A percentile compares a stretch with the other conserved stretches of the same genome.
phyloP scores from a whole-genome alignment of 53 echinoderm and acorn worm genomes.

The Echinometra lucunter region DNA sequence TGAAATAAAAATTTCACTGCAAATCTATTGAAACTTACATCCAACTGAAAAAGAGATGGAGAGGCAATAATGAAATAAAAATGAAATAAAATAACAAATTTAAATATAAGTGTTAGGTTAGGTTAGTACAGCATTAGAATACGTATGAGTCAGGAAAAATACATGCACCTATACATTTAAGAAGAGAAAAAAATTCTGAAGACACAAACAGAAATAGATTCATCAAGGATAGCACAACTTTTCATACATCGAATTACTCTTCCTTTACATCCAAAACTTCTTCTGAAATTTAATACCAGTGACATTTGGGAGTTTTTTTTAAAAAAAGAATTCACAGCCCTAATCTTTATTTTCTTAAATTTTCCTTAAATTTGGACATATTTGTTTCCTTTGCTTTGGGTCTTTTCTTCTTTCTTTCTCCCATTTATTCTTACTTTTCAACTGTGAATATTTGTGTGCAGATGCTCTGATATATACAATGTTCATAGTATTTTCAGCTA shows the following conservation, averaged over 20 bases:
- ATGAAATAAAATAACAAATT: constrained; percentile 26
- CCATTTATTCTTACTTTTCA: neutral
- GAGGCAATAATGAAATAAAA: neutral
- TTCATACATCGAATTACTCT: neutral
- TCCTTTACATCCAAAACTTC: neutral
- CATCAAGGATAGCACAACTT: neutral
- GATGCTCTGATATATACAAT: too few relatives aligned
- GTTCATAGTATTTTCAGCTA: too few relatives aligned
- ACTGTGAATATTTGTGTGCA: neutral
- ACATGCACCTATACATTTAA: constrained; percentile 16
- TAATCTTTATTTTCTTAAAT: too few relatives aligned
- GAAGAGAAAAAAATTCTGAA: neutral
- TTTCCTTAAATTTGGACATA: too few relatives aligned
- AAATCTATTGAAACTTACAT: constrained; percentile 56
- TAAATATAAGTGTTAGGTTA: neutral
- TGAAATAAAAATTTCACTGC: constrained; percentile 20
- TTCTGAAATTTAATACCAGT: neutral
- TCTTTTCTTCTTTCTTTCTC: neutral
- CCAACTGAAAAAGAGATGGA: constrained; percentile 44
- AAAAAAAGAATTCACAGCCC: too few relatives aligned
- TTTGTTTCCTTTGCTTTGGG: too few relatives aligned
- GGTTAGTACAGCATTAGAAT: constrained; percentile 7
- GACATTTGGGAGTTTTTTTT: too few relatives aligned
- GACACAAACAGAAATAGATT: neutral
- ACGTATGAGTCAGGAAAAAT: neutral